Evolutionary conservation across 2,113 vertebrate species (phyloP).

Genomic region (Baryphthengus martii): DNA sequence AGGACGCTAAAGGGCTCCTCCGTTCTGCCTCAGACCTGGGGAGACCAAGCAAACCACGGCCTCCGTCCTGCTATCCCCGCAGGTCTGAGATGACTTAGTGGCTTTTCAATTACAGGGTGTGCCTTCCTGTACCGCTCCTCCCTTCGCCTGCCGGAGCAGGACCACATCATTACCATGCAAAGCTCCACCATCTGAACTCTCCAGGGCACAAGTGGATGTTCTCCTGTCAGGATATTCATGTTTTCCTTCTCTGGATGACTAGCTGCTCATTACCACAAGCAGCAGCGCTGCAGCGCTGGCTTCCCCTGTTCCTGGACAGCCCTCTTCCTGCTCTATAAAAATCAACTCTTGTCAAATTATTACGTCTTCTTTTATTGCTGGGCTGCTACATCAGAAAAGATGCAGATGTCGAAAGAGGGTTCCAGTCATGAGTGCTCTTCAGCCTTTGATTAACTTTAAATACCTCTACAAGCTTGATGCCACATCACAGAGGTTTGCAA

Average conservation of each 20-base stretch:
- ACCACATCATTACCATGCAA: constrained; percentile 2
- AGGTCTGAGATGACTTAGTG: neutral
- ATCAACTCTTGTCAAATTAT: neutral
- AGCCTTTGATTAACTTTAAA: neutral
- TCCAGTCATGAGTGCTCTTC: neutral
- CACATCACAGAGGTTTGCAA: constrained; percentile 1
- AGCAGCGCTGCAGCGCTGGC: neutral
- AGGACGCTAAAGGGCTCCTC: neutral
- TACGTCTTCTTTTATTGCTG: neutral
- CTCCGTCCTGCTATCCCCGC: constrained; percentile 27
- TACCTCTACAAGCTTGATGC: neutral
- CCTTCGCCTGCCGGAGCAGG: neutral
- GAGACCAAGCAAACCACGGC: constrained; percentile 12
- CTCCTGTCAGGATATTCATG: constrained; percentile 29
- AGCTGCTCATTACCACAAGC: neutral
- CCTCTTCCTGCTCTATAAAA: neutral
- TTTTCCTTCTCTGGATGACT: neutral
- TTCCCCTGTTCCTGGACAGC: neutral
- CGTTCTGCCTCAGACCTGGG: neutral
- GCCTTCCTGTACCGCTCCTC: neutral
- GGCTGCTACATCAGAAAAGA: neutral
- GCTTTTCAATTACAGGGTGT: constrained; percentile 41
- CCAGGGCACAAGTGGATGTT: constrained; percentile 1
- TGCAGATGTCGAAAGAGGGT: neutral
- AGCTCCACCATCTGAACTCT: neutral